phyloP scores from a whole-genome alignment of 2,797 vertebrate species.

The Martes flavigula region DNA sequence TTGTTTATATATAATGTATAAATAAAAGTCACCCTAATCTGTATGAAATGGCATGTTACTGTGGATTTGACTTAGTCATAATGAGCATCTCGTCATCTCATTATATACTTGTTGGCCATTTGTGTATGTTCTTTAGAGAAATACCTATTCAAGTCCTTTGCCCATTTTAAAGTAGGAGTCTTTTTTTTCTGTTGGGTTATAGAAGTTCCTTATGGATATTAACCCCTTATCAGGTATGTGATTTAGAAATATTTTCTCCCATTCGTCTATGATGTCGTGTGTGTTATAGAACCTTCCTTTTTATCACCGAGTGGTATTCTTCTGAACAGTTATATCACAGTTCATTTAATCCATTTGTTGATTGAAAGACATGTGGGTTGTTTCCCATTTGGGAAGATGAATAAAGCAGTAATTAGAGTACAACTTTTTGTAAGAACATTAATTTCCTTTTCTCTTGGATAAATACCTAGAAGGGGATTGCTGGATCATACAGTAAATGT shows the following conservation, averaged over 20 bases:
- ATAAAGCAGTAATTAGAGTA: not conserved
- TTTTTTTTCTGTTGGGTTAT: not conserved
- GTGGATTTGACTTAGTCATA: not conserved
- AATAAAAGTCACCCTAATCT: not conserved
- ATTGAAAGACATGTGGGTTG: not conserved
- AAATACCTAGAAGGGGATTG: not conserved
- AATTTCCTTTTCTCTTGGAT: not conserved
- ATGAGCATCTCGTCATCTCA: not conserved
- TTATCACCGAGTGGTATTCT: fast-evolving
- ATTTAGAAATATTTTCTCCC: not conserved
- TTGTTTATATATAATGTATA: not conserved
- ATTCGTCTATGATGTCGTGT: fast-evolving
- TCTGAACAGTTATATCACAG: fast-evolving
- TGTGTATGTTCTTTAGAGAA: not conserved
- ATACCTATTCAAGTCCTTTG: not conserved
- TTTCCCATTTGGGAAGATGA: not conserved
- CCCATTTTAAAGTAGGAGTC: not conserved
- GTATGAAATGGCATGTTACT: not conserved
- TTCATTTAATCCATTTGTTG: not conserved
- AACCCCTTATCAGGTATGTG: not conserved
- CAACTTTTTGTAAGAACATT: not conserved
- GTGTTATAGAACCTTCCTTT: not conserved
- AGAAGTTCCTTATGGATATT: not conserved
- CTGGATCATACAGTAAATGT: not conserved
- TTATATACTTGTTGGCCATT: not conserved